Evolutionary conservation across 2,113 vertebrate species (phyloP), one percentile per base, ranked within the genome.

Genomic region (Gila orcuttii): DNA sequence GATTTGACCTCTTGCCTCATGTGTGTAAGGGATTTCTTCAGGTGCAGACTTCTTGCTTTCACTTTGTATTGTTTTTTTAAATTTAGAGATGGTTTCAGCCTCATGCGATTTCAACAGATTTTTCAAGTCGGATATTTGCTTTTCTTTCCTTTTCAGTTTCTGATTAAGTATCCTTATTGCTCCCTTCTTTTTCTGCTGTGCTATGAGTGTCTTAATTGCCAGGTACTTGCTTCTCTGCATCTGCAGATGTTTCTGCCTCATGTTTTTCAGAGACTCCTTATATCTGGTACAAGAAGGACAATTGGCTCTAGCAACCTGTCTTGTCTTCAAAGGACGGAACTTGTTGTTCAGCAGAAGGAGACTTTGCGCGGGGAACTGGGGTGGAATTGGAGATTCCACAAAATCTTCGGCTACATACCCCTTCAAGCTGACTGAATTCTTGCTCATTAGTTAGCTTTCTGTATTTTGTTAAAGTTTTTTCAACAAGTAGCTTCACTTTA

Each of bases 71-170:
- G 36, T 4, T 73, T 73, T 71, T 71, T 79, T 59, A n/a, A 57
- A 79, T 79, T 59, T 57, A 59, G 50, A 10, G 1, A 79, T 57
- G 50, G 76, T 79, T 79, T 59, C 76, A 79, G 36, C 19, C 6
- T 69, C 64, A 39, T 79, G 50, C 10, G 52, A 79, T 36, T 79
- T 79, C 52, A 79, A 79, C 76, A 15, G 50, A 31, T 79, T 59
- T 23, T 52, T 79, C 47, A 79, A 79, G 52, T 52, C 55, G 45
- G 76, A 57, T 79, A 79, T 79, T 79, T 79, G 76, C 52, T 79
- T 79, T 79, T 79, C 76, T 79, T 79, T 79, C 9, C 23, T 60
- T 60, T 60, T 79, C 76, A 79, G 50, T 79, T 79, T 79, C 76
- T 79, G 76, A 79, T 79, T 57, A 79, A 79, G 52, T 79, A 52